Evolutionary conservation across 2,797 vertebrate genomes (phyloP).

Genomic region (Zenarchopterus dispar): DNA sequence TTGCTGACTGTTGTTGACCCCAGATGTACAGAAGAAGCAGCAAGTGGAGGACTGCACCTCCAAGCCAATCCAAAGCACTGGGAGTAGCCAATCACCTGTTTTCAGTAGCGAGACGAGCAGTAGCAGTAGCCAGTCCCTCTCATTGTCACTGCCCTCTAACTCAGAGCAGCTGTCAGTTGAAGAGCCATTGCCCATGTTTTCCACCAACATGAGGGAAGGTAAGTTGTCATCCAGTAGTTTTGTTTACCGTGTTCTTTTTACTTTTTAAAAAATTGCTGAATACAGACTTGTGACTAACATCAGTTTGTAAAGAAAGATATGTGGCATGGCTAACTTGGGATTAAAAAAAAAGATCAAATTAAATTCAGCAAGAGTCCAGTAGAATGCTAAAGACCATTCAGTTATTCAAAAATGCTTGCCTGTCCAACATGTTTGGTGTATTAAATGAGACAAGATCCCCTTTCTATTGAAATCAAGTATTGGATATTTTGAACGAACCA

Average conservation of each 20-base stretch:
- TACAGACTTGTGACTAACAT: neutral
- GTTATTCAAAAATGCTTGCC: too few relatives aligned
- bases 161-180: conserved; percentile 85
- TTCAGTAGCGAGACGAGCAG: conserved; percentile 89
- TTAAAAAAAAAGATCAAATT: conserved; percentile 1
- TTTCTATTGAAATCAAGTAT: too few relatives aligned
- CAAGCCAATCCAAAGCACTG: conserved; percentile 89
- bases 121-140: conserved; percentile 87
- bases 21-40: conserved; percentile 94
- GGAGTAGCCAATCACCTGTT: conserved; percentile 86
- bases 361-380: too few relatives aligned
- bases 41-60: conserved; percentile 90
- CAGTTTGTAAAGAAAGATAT: conserved; percentile 12
- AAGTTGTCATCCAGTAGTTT: conserved; percentile 51
- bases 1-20: conserved; percentile 18
- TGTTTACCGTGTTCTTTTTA: too few relatives aligned
- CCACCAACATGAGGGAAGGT: conserved; percentile 88
- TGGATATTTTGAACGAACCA: too few relatives aligned
- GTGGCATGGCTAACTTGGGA: conserved; percentile 12
- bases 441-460: too few relatives aligned
- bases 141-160: conserved; percentile 81
- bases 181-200: conserved; percentile 85
- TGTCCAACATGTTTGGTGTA: too few relatives aligned
- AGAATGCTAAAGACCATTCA: too few relatives aligned
- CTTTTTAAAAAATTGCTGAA: neutral